Conservation (phyloP, 2,113 vertebrate species). For the Nannobrachium achirus region DNA sequence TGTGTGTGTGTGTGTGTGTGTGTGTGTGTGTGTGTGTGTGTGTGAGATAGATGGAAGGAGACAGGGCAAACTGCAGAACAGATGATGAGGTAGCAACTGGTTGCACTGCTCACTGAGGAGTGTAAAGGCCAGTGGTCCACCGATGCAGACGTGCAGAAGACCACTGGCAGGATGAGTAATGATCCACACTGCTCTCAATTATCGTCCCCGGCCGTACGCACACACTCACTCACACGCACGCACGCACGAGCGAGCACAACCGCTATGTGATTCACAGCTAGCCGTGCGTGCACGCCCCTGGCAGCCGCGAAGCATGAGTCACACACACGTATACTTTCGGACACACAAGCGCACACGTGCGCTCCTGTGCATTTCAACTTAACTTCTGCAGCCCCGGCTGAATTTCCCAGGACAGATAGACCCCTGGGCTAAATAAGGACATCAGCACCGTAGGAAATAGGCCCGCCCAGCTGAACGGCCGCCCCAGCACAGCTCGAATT, state of each 20-base stretch:
- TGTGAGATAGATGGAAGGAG: not conserved
- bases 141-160: conserved; percentile 46
- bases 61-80: conserved; percentile 1
- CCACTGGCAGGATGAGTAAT: conserved; percentile 60
- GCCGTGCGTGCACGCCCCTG: not conserved
- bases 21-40: not conserved
- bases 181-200: conserved; percentile 64
- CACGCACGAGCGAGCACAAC: conserved; percentile 10
- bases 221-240: conserved; percentile 10
- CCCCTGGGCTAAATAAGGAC: conserved; percentile 58
- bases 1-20: not conserved
- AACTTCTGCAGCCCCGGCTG: conserved; percentile 56
- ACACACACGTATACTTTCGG: conserved; percentile 4
- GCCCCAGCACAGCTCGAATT: conserved; percentile 42
- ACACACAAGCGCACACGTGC: not conserved
- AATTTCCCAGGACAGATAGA: conserved; percentile 55
- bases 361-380: conserved; percentile 25
- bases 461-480: conserved; percentile 46
- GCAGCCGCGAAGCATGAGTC: conserved; percentile 55
- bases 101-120: conserved; percentile 40
- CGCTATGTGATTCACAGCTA: conserved; percentile 38
- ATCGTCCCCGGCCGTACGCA: conserved; percentile 38
- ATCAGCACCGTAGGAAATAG: conserved; percentile 64
- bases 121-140: conserved; percentile 45
- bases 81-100: conserved; percentile 25